Base-by-base conservation (phyloP, 1,140 invertebrate species). In the Drosophila serrata region DNA sequence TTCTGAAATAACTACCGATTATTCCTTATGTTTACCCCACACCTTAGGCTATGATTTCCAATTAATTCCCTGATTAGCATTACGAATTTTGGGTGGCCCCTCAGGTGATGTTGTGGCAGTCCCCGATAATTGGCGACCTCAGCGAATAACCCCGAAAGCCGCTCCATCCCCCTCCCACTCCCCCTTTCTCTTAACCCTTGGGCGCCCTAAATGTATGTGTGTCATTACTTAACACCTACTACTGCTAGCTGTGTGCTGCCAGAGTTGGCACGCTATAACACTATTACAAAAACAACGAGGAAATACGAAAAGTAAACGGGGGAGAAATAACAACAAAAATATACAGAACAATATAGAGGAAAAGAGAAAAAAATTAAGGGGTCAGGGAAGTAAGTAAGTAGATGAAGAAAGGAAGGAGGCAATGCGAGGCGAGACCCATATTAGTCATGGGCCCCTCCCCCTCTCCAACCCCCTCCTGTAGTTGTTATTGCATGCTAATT, bases 401-500 rank as follows among this genome's bases (percentile, higher is more conserved):
- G 56, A 19, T 13, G 37, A 73, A 49, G 43, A 59, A 46, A 24
- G 27, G 27, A 39, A 22, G 37, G n/a, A 29, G 62, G 62, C 33
- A n/a, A 48, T n/a, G 56, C 19, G 13, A 4, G n/a, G 45, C 24
- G 42, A 46, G 68, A 13, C 42, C 22, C 62, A 59, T 76, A 86
- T 87, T 80, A 86, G 82, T 86, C 80, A 87, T 79, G 46, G 43
- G 67, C 45, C 69, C 43, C n/a, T 13, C 27, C 24, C 24, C 62
- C 13, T 6, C 24, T n/a, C n/a, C n/a, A 13, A 17, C 53, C 56
- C 49, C 56, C 49, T 55, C 46, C n/a, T n/a, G n/a, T 42, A 46
- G 70, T 79, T 82, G 67, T 73, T 69, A 88, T 87, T 88, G 80
- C 84, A 88, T 88, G 82, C 82, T 88, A 87, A 87, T 87, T 88